Conservation (phyloP, 2,888 invertebrate species). For the Nomada goodeniana region DNA sequence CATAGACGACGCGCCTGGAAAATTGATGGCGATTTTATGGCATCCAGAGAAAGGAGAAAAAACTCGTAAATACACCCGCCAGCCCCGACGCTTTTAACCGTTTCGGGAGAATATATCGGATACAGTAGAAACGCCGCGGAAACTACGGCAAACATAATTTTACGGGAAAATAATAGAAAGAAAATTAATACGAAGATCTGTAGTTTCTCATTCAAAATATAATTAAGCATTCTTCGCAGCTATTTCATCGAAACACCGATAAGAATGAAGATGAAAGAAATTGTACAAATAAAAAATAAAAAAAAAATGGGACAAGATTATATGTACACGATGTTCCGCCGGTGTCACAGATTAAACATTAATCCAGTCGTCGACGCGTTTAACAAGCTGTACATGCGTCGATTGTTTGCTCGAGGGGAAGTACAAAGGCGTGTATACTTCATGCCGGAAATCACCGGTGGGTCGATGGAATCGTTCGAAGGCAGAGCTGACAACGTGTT, state of each 20-base stretch:
- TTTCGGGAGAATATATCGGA: neutral
- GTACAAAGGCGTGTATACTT: slow-evolving; percentile 5
- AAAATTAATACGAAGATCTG: too few species aligned
- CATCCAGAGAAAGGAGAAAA: neutral
- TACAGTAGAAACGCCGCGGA: neutral
- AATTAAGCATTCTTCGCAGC: neutral
- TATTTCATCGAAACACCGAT: neutral
- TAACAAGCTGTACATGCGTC: slow-evolving; percentile 24
- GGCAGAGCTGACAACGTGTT: slow-evolving; percentile 15
- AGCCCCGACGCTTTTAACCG: neutral
- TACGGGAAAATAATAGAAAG: neutral
- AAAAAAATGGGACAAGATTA: neutral
- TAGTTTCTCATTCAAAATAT: neutral
- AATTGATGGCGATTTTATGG: slow-evolving; percentile 58
- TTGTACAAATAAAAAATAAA: neutral
- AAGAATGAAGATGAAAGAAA: neutral
- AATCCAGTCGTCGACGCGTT: slow-evolving; percentile 27
- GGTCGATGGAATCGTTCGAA: slow-evolving; percentile 38
- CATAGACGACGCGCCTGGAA: slow-evolving; percentile 45
- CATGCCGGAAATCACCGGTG: slow-evolving; percentile 40
- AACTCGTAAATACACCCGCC: neutral
- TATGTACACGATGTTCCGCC: neutral
- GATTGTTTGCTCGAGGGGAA: slow-evolving; percentile 45
- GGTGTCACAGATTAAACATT: slow-evolving; percentile 30
- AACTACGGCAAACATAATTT: neutral